phyloP scores from a whole-genome alignment of 2,797 vertebrate species.

The Sphenodon punctatus region DNA sequence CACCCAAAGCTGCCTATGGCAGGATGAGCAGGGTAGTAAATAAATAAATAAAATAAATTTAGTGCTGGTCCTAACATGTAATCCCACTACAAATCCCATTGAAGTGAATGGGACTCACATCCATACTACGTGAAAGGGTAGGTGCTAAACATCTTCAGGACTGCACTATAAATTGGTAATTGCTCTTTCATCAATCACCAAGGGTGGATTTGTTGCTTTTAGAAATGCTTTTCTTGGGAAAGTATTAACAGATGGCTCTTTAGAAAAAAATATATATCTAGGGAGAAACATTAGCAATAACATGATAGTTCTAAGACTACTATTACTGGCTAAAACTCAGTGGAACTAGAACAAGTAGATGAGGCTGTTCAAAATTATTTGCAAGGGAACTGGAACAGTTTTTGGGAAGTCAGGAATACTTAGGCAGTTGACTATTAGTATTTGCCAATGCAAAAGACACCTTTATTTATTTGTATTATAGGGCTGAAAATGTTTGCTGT shows the following conservation, averaged over 20 bases:
- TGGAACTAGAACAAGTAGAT: background rate
- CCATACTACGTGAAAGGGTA: no score
- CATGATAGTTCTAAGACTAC: background rate
- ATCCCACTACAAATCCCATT: no score
- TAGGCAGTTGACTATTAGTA: background rate
- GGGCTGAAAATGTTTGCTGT: background rate
- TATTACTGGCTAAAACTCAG: background rate
- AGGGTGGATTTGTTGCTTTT: background rate
- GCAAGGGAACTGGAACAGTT: background rate
- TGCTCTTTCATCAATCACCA: background rate
- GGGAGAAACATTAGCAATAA: background rate
- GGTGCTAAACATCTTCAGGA: no score
- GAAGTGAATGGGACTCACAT: no score
- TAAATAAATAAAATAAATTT: no score
- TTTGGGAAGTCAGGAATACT: background rate
- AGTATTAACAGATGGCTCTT: background rate
- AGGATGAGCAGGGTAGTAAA: no score
- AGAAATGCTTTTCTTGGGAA: background rate
- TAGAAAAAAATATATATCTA: conserved; percentile 6
- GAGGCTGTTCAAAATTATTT: background rate
- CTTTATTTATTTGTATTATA: background rate
- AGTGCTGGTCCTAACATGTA: no score
- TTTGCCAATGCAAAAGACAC: background rate
- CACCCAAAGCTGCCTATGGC: no score
- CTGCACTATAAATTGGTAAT: background rate